Conservation (phyloP, 2,797 vertebrate species). For the Hemibagrus guttatus region DNA sequence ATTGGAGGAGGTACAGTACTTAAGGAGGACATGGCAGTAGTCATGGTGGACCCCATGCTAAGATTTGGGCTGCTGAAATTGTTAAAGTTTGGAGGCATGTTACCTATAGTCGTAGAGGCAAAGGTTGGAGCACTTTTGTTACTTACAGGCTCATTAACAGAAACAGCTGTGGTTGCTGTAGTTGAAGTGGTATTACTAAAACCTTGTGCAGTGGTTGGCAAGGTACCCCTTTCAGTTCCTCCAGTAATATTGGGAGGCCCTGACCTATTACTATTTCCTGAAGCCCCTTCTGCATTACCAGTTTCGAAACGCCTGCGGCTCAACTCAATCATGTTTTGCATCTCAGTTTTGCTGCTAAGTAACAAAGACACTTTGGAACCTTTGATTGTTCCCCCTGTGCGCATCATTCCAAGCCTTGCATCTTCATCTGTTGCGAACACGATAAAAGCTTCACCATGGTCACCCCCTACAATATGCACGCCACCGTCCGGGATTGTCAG, state of each 20-base stretch:
- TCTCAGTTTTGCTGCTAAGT: slow-evolving; percentile 99
- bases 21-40: slow-evolving; percentile 86
- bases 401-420: slow-evolving; percentile 99
- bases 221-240: slow-evolving; percentile 83
- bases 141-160: slow-evolving; percentile 82
- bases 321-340: slow-evolving; percentile 99
- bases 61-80: slow-evolving; percentile 85
- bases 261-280: slow-evolving; percentile 86
- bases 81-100: slow-evolving; percentile 85
- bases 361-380: slow-evolving; percentile 97
- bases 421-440: slow-evolving; percentile 99
- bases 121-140: slow-evolving; percentile 86
- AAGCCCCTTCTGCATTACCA: slow-evolving; percentile 82
- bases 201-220: slow-evolving; percentile 84
- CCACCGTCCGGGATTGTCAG: slow-evolving; percentile 99
- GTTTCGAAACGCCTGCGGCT: slow-evolving; percentile 98
- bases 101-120: slow-evolving; percentile 83
- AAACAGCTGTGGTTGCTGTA: slow-evolving; percentile 83
- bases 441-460: slow-evolving; percentile 99
- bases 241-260: slow-evolving; percentile 80
- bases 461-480: slow-evolving; percentile 99
- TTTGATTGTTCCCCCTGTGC: slow-evolving; percentile 98
- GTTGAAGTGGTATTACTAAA: slow-evolving; percentile 85
- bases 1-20: slow-evolving; percentile 92
- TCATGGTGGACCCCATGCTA: slow-evolving; percentile 82